Conservation (phyloP, 2,888 invertebrate species). For the Neoscelio sp. region DNA sequence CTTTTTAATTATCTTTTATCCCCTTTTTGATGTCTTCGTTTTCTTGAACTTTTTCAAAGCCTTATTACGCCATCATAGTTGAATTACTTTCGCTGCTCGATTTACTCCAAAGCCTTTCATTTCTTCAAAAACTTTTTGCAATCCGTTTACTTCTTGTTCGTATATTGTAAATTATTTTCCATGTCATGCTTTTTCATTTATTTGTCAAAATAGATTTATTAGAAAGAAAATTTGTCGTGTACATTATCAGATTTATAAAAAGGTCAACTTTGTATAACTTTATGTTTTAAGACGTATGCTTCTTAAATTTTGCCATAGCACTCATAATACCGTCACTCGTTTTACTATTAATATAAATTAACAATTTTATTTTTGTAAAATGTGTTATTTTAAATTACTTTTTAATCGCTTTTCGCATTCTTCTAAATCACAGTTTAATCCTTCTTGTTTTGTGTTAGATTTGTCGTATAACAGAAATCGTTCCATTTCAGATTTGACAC, state of each 20-base stretch:
- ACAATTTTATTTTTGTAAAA: slow-evolving; percentile 67
- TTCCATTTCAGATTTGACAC: slow-evolving; percentile 44
- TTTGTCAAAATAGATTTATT: slow-evolving; percentile 9
- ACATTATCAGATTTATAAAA: neutral
- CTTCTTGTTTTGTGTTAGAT: slow-evolving; percentile 43
- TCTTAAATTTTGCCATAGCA: too few relatives aligned
- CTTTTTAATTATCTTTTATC: neutral
- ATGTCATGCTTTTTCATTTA: slow-evolving; percentile 58
- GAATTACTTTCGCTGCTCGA: slow-evolving; percentile 69
- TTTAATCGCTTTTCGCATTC: slow-evolving; percentile 42
- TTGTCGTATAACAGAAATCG: slow-evolving; percentile 28
- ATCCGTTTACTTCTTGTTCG: slow-evolving; percentile 53
- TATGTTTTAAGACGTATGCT: neutral
- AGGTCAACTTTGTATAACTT: neutral
- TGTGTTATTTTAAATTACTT: too few relatives aligned
- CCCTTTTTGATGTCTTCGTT: slow-evolving; percentile 14
- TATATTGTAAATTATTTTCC: slow-evolving; percentile 63
- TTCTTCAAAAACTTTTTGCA: slow-evolving; percentile 38
- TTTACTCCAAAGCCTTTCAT: slow-evolving; percentile 50
- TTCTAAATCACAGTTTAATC: slow-evolving; percentile 28
- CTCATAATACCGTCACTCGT: too few relatives aligned
- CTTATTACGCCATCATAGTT: slow-evolving; percentile 70
- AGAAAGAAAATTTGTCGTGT: neutral
- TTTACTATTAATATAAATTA: too few relatives aligned
- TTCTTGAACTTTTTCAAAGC: neutral